Evolutionary conservation across 2,797 vertebrate genomes (phyloP).

Genomic region (Hippopotamyrus pictus): DNA sequence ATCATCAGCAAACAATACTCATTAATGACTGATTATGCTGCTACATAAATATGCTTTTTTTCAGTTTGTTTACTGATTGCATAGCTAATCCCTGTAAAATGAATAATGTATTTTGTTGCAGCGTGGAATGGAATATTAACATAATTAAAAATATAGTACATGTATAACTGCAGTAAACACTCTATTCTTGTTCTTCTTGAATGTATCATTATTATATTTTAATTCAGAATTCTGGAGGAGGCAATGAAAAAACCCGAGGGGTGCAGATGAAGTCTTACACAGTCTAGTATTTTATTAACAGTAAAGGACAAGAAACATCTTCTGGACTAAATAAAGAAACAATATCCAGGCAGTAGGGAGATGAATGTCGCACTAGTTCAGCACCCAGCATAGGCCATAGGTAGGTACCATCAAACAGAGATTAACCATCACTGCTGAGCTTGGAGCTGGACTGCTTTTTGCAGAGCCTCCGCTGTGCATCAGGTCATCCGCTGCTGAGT

Average conservation of each 20-base stretch:
- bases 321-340: background rate
- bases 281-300: background rate
- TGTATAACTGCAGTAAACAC: background rate
- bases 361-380: background rate
- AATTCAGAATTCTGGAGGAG: background rate
- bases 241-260: background rate
- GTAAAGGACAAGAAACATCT: background rate
- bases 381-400: background rate
- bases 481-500: background rate
- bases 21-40: slow-evolving; percentile 1
- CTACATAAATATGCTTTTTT: background rate
- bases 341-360: background rate
- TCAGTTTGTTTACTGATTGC: background rate
- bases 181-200: background rate
- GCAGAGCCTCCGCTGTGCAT: background rate
- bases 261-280: background rate
- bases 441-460: background rate
- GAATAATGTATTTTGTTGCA: slow-evolving; percentile 5
- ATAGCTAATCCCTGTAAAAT: background rate
- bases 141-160: background rate
- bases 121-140: background rate
- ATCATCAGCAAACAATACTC: background rate
- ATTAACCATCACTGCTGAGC: background rate
- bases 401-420: background rate
- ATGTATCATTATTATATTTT: background rate